phyloP scores from a whole-genome alignment of 2,113 vertebrate species.

The Platysternon megacephalum region DNA sequence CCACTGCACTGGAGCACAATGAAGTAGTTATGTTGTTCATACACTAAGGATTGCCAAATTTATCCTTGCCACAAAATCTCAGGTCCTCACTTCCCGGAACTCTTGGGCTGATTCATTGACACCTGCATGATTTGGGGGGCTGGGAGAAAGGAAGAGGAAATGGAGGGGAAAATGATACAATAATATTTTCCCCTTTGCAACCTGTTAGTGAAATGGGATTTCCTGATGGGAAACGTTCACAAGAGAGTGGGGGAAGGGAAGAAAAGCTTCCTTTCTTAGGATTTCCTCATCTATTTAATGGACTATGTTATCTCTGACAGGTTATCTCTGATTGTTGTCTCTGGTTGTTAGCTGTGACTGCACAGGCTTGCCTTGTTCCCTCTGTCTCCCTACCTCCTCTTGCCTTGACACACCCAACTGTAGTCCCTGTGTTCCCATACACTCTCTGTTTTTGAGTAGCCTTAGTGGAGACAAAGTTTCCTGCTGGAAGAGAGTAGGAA shows the following conservation, averaged over 20 bases:
- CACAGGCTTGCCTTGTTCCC: neutral
- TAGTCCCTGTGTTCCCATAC: fast-evolving
- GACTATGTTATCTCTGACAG: neutral
- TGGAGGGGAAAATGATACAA: neutral
- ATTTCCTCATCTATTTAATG: neutral
- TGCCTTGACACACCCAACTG: neutral
- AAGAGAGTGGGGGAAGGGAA: neutral
- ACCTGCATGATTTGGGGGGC: neutral
- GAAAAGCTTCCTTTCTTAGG: neutral
- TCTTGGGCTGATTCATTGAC: neutral
- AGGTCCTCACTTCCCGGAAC: neutral
- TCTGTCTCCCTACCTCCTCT: fast-evolving
- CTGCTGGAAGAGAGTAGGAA: neutral
- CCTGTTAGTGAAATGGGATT: neutral
- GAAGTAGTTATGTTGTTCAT: neutral
- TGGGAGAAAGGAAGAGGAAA: neutral
- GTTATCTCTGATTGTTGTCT: too few relatives aligned
- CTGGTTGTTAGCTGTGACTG: neutral
- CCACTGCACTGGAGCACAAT: neutral
- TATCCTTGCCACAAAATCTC: neutral
- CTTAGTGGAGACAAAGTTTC: neutral
- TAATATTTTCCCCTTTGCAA: neutral
- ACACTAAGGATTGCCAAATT: neutral
- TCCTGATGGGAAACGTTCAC: neutral
- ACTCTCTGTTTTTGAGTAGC: neutral